Percentiles rank a stretch among this genome's conserved stretches.
These are phyloP conservation scores for Ischnura elegans DNA, from an alignment of 2,888 invertebrate species.

Conservation along the genomic window DNA sequence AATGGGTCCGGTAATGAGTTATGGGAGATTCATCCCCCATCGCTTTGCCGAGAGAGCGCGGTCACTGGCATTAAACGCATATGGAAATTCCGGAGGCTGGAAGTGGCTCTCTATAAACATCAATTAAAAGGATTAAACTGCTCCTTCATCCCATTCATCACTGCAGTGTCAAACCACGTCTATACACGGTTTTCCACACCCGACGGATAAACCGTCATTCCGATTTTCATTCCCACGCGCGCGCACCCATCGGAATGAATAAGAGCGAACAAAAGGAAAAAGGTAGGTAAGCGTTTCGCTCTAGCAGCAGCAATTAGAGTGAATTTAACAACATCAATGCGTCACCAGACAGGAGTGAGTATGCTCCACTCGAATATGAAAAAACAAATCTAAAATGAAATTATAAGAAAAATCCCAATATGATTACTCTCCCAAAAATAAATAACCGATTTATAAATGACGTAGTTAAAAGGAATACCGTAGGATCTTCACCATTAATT, in stretches of 20 bases:
- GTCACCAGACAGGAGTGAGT: neutral
- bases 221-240: neutral
- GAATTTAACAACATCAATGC: neutral
- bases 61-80: neutral
- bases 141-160: neutral
- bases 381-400: neutral
- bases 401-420: too few species aligned
- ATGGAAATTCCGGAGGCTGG: neutral
- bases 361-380: neutral
- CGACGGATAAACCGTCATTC: neutral
- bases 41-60: neutral
- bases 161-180: neutral
- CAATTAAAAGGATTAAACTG: slow-evolving; percentile 17
- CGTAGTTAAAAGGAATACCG: too few species aligned
- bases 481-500: too few species aligned
- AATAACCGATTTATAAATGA: too few species aligned
- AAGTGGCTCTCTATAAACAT: slow-evolving; percentile 26
- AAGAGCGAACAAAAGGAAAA: neutral
- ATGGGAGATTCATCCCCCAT: neutral
- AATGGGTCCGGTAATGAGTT: neutral
- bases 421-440: too few species aligned
- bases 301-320: neutral
- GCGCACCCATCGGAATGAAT: neutral
- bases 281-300: neutral
- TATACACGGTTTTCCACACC: neutral